phyloP scores from a whole-genome alignment of 2,113 vertebrate species.

The Trogon surrucura region DNA sequence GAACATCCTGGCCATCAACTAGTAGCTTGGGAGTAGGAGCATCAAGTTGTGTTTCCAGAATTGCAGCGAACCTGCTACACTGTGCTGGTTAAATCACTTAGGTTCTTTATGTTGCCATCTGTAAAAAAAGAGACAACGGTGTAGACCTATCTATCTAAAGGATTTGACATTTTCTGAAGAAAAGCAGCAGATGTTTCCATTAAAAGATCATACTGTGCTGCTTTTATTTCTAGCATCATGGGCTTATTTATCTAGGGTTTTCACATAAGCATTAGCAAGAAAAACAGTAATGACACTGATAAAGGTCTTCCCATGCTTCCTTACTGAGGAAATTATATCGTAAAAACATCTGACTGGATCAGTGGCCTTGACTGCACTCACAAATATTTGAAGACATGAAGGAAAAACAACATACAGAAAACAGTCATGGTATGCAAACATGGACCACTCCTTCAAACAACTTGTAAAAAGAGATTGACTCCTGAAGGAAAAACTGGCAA shows the following conservation, averaged over 20 bases:
- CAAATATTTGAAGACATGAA: neutral
- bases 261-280: neutral
- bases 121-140: neutral
- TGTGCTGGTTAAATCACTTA: neutral
- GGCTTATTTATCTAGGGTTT: neutral
- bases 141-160: neutral
- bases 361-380: neutral
- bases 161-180: neutral
- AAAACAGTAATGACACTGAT: neutral
- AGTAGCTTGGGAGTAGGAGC: neutral
- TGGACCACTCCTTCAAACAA: neutral
- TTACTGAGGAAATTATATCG: slow-evolving; percentile 1
- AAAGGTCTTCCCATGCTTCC: neutral
- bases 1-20: neutral
- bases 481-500: neutral
- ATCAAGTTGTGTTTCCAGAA: neutral
- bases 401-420: neutral
- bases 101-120: neutral
- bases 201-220: neutral
- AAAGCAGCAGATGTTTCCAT: neutral
- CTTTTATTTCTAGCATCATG: neutral
- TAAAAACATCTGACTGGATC: neutral
- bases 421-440: neutral
- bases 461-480: neutral
- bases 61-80: neutral